phyloP scores from a whole-genome alignment of 2,888 invertebrate genomes.

The Drosophila prolongata region DNA sequence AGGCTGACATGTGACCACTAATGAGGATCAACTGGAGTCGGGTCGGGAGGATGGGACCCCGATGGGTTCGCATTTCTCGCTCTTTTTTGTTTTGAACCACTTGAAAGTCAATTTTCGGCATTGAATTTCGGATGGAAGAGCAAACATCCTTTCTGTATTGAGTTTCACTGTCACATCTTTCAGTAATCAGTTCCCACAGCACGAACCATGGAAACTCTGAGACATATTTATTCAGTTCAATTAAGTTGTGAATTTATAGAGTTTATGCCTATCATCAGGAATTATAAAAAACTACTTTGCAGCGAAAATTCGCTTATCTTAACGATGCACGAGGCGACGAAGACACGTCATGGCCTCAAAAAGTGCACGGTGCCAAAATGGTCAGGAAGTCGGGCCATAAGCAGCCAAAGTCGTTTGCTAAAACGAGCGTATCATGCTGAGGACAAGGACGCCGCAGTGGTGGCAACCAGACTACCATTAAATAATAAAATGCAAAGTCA shows the following conservation, averaged over 20 bases:
- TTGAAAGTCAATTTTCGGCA: constrained; percentile 73
- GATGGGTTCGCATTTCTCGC: constrained; percentile 23
- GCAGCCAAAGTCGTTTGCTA: constrained; percentile 50
- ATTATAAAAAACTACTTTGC: constrained; percentile 13
- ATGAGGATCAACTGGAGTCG: constrained; percentile 72
- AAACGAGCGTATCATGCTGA: constrained; percentile 33
- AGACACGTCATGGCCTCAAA: constrained; percentile 39
- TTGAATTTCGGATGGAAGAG: constrained; percentile 54
- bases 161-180: constrained; percentile 12
- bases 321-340: constrained; percentile 46
- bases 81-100: constrained; percentile 52
- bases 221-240: not conserved
- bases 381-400: constrained; percentile 61
- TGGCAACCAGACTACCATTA: constrained; percentile 48
- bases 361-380: constrained; percentile 49
- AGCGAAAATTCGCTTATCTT: constrained; percentile 56
- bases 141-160: constrained; percentile 41
- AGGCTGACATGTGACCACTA: constrained; percentile 77
- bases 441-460: constrained; percentile 3
- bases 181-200: not conserved
- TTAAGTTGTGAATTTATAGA: not conserved
- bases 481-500: constrained; percentile 63
- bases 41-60: constrained; percentile 4
- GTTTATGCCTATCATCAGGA: constrained; percentile 25
- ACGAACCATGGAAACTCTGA: not conserved